These are phyloP conservation scores for Melanocharis versteri DNA, from an alignment of 2,113 vertebrate genomes.

Conservation along the genomic window DNA sequence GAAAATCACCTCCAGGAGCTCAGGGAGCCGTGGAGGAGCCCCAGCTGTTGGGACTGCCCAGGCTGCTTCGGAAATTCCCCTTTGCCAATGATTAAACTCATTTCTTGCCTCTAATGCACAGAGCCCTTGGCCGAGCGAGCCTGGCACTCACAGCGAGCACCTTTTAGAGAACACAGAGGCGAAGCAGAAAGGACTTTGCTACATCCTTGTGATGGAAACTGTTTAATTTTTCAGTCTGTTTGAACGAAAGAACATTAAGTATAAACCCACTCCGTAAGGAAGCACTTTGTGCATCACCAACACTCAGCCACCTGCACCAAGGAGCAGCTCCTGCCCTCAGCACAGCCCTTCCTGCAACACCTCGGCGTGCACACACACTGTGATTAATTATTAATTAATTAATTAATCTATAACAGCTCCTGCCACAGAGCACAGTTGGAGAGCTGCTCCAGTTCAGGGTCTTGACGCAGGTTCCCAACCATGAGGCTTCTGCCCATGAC, in stretches of 20 bases:
- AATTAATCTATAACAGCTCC: not conserved
- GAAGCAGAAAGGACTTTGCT: not conserved
- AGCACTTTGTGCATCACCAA: not conserved
- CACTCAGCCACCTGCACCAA: not conserved
- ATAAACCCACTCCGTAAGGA: not conserved
- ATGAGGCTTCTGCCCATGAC: rapidly evolving
- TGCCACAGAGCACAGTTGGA: not conserved
- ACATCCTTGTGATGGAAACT: not conserved
- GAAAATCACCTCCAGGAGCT: not conserved
- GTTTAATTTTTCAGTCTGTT: constrained; percentile 41
- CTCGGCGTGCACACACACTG: not conserved
- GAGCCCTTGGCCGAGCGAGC: not conserved
- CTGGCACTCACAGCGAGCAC: not conserved
- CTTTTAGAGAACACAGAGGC: not conserved
- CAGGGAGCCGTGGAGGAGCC: not conserved
- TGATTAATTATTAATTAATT: not conserved
- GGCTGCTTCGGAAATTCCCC: not conserved
- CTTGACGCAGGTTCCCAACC: not conserved
- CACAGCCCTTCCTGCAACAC: not conserved
- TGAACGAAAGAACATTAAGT: not conserved
- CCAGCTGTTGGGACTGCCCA: too few relatives aligned
- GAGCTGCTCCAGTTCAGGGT: not conserved
- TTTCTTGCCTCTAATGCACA: not conserved
- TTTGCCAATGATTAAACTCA: not conserved
- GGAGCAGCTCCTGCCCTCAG: not conserved